These are phyloP conservation scores for Philotrypesis tridentata DNA, from an alignment of 1,140 invertebrate species.

Conservation along the genomic window DNA sequence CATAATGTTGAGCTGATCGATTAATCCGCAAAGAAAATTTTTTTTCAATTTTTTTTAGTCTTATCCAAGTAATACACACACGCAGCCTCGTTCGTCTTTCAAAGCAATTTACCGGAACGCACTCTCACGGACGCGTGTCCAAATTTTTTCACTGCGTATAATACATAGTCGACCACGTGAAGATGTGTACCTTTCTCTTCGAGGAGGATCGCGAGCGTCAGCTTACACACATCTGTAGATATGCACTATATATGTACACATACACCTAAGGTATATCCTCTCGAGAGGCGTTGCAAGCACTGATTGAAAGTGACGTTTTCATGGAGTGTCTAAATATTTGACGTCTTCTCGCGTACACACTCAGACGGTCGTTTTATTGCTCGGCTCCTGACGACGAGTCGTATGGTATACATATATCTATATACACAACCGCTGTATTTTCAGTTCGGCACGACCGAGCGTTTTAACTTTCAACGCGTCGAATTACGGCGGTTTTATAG, in stretches of 20 bases:
- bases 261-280: not conserved
- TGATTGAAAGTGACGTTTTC: slow-evolving; percentile 44
- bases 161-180: not conserved
- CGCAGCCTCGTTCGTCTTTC: not conserved
- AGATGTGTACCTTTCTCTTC: not conserved
- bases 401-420: not conserved
- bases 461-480: not conserved
- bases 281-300: not conserved
- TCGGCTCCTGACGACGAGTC: not conserved
- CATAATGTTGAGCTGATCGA: too few relatives aligned
- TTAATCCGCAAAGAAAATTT: not conserved
- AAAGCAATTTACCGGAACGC: not conserved
- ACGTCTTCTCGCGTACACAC: slow-evolving; percentile 36
- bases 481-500: not conserved
- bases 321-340: slow-evolving; percentile 46
- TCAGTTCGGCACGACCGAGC: not conserved
- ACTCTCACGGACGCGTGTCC: not conserved
- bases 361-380: not conserved
- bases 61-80: not conserved
- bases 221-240: not conserved
- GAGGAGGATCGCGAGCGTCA: not conserved
- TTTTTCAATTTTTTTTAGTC: not conserved
- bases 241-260: not conserved
- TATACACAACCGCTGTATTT: not conserved
- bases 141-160: not conserved